A percentile compares a stretch with the other conserved stretches of the same genome.
phyloP scores from a whole-genome alignment of 2,113 vertebrate genomes.

The Eulemur rufifrons region DNA sequence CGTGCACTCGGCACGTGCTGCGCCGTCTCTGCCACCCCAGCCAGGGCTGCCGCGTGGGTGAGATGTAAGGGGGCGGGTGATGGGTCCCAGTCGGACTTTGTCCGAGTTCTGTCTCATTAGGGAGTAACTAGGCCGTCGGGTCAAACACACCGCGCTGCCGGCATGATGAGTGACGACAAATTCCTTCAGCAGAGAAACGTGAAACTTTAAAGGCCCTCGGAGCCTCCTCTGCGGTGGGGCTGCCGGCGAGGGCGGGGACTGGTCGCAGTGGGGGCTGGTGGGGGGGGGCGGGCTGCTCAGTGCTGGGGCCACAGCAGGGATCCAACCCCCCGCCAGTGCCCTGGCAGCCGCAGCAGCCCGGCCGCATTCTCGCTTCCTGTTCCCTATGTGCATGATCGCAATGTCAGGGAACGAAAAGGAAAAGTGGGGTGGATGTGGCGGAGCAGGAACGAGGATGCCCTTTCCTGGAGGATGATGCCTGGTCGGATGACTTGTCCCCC shows the following conservation, averaged over 20 bases:
- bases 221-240: background rate
- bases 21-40: background rate
- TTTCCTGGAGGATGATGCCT: background rate
- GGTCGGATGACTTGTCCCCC: background rate
- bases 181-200: background rate
- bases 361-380: constrained; percentile 25
- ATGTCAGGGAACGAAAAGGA: background rate
- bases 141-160: background rate
- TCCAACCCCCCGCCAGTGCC: no score
- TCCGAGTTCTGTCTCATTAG: background rate
- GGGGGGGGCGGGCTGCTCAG: background rate
- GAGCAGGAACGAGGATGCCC: background rate
- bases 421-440: background rate
- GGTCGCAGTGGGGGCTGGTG: background rate
- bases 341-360: background rate
- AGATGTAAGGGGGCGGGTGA: background rate
- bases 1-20: background rate
- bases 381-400: constrained; percentile 12
- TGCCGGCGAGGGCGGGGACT: background rate
- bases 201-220: background rate
- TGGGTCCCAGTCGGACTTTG: background rate
- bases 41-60: no score
- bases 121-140: background rate
- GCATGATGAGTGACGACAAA: background rate
- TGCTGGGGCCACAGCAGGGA: background rate